A percentile compares a stretch with the other conserved stretches of the same genome.
Conservation (phyloP, 2,113 vertebrate genomes). For the Odobenus rosmarus region DNA sequence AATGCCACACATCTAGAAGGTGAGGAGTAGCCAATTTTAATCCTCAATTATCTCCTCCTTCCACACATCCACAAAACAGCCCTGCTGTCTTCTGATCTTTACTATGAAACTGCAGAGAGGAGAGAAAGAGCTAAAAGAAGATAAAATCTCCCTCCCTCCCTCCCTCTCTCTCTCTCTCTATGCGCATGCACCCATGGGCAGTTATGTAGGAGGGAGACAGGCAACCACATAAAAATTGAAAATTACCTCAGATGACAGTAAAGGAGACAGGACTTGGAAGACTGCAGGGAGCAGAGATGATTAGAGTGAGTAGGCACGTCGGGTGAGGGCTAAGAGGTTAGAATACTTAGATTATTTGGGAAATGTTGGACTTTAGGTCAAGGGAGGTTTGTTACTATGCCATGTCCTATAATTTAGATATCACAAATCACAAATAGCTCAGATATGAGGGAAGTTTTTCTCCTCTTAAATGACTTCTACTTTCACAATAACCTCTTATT, state of each 20-base stretch:
- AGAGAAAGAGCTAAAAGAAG: slow-evolving; percentile 45
- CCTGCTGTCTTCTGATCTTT: slow-evolving; percentile 59
- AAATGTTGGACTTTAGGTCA: not conserved
- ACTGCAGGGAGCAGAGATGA: not conserved
- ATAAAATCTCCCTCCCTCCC: slow-evolving; percentile 50
- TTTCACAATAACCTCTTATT: slow-evolving; percentile 39
- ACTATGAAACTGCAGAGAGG: not conserved
- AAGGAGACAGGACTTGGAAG: not conserved
- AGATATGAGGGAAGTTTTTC: slow-evolving; percentile 20
- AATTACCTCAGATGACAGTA: not conserved
- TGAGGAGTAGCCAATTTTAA: slow-evolving; percentile 38
- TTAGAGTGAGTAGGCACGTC: not conserved
- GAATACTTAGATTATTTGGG: not conserved
- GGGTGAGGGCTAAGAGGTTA: not conserved
- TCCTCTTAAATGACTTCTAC: not conserved
- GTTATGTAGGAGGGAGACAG: not conserved
- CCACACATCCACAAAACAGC: slow-evolving; percentile 18
- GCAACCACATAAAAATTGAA: slow-evolving; percentile 32
- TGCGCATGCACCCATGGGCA: not conserved
- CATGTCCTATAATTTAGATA: not conserved
- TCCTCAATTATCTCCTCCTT: slow-evolving; percentile 56
- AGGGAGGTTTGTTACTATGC: not conserved
- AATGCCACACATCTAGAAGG: slow-evolving; percentile 13
- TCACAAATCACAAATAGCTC: slow-evolving; percentile 31
- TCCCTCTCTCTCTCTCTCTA: not conserved